phyloP scores from a whole-genome alignment of 2,113 vertebrate species.

The Calyptommatus sinebrachiatus region DNA sequence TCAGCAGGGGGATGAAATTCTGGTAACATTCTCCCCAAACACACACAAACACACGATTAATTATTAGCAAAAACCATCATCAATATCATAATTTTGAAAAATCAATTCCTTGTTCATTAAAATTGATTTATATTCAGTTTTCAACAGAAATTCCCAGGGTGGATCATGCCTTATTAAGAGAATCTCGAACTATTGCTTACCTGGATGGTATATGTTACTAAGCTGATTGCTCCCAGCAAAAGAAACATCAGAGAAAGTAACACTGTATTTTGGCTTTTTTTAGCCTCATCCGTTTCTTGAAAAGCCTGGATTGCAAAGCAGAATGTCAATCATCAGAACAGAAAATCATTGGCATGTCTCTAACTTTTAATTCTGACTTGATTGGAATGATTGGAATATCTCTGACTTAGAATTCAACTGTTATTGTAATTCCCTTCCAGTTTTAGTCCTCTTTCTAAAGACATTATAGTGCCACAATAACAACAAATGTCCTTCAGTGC shows the following conservation, averaged over 20 bases:
- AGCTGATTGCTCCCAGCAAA: constrained; percentile 64
- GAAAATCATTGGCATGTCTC: not conserved
- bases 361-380: not conserved
- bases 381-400: too few species aligned
- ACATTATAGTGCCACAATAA: too few species aligned
- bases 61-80: too few species aligned
- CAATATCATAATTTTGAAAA: not conserved
- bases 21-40: too few species aligned
- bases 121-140: too few species aligned
- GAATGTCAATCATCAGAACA: not conserved
- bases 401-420: not conserved
- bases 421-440: not conserved
- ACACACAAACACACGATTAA: too few species aligned
- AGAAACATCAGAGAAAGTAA: constrained; percentile 72
- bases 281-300: constrained; percentile 63
- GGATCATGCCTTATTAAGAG: not conserved
- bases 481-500: not conserved
- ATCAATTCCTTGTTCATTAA: not conserved
- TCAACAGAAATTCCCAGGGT: not conserved
- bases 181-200: constrained; percentile 52
- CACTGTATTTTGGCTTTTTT: constrained; percentile 64
- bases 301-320: constrained; percentile 64
- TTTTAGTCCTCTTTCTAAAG: not conserved
- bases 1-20: too few species aligned
- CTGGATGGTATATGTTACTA: constrained; percentile 63